Base-by-base conservation (phyloP, 2,797 vertebrate species). In the Pangasius djambal region DNA sequence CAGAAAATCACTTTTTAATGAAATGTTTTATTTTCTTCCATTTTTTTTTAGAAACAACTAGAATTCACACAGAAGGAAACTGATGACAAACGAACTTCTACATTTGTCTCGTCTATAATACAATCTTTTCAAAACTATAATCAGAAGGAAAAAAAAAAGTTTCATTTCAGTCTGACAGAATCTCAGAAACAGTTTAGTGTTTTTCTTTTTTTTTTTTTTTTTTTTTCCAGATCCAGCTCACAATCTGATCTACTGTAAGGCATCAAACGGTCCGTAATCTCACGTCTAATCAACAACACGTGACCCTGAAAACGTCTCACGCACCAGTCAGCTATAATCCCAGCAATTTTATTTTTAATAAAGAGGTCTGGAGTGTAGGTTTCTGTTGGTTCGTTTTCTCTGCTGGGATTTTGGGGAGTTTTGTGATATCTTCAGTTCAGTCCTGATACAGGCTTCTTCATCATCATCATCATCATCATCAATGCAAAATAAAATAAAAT, bases 371-470 rank as follows among this genome's bases (percentile, higher is more conserved):
- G 20, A 61, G 37, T 15, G 34, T 6, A 25, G 52, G 3, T 25
- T 82, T 81, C 55, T 25, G 20, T 40, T 82, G 40, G 79, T 83
- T 61, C 12, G 0, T 40, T 40, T 28, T 40, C 20, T 61, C 15
- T 28, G 16, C 82, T 83, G 82, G 40, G 59, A 83, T 65, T 67
- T 83, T 48, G 16, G 28, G 28, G 82, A 44, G 8, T 52, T 57
- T 34, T 75, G 25, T 40, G 22, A 82, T n/a, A 67, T 84, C 78
- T 86, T 40, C 50, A 10, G 15, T 85, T 75, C 18, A 83, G 86
- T 90, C 89, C 90, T 91, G 91, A 92, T 92, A 91, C 91, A 92
- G 89, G 89, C 86, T 87, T 90, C 63, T 59, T 67, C 83, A 72
- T 48, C 81, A 77, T 63, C 20, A 83, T 31, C 61, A 86, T 61